Evolutionary conservation across 1,140 invertebrate genomes (phyloP).

Genomic region (Idris sp.): DNA sequence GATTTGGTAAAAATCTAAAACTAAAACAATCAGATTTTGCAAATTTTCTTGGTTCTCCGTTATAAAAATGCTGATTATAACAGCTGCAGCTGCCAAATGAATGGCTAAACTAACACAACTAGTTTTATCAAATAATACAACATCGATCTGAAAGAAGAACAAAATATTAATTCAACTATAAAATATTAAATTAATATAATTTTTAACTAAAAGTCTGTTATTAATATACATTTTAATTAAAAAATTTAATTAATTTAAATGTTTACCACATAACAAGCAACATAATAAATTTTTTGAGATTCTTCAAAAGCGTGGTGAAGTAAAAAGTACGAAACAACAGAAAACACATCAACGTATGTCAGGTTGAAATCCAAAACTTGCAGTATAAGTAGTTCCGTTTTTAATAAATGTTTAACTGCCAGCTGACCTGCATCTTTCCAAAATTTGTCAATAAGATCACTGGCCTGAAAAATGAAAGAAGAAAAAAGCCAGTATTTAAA

Average conservation of each 20-base stretch:
- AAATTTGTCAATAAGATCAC: neutral
- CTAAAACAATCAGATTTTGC: too few species aligned
- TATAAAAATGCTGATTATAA: neutral
- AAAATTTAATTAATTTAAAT: neutral
- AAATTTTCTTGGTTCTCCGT: too few species aligned
- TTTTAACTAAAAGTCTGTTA: too few species aligned
- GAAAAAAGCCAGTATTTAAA: too few species aligned
- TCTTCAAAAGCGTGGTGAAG: neutral
- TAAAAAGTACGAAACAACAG: slow-evolving; percentile 15
- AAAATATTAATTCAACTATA: neutral
- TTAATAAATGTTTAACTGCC: neutral
- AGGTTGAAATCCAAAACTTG: slow-evolving; percentile 7
- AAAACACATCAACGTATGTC: slow-evolving; percentile 1
- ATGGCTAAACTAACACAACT: neutral
- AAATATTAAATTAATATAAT: too few species aligned
- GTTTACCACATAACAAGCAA: slow-evolving; percentile 1
- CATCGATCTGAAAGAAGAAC: slow-evolving; percentile 10
- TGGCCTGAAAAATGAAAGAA: slow-evolving; percentile 9
- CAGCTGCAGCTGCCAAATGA: slow-evolving; percentile 7
- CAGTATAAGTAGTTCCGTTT: neutral
- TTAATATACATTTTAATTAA: neutral
- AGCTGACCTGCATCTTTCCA: neutral
- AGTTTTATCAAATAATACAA: slow-evolving; percentile 9
- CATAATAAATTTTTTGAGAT: slow-evolving; percentile 2
- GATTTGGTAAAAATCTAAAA: too few species aligned